Base-by-base conservation (phyloP, 2,797 vertebrate genomes). In the Centropyge bicolor region DNA sequence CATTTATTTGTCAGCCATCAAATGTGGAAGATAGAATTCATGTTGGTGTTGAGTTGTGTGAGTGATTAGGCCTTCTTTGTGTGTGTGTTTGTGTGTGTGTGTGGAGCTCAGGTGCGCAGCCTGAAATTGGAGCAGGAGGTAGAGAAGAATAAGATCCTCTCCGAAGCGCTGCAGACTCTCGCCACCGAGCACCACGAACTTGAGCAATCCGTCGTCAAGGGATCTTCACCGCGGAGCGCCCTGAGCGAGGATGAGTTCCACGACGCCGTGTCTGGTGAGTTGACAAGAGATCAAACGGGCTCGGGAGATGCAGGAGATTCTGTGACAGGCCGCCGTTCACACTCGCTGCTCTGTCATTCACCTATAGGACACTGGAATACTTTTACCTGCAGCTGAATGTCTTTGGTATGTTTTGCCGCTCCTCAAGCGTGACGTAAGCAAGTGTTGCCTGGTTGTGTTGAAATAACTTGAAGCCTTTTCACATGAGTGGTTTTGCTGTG, bases 131-230 rank as follows among this genome's bases (percentile, higher is more conserved):
- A 97, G 95, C 97, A 98, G 84, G 98, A 98, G 91, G 96, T 97
- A 76, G 97, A 97, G 91, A 99, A 98, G 95, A 99, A 95, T 92
- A 98, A 98, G 95, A 98, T 99, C 94, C 96, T 99, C 86, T 98
- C 97, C 6, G 96, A 97, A 92, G 98, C 97, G 0, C 94, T 99
- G 91, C 98, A 99, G 96, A 97, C 97, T 5, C 92, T 99, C 22
- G 98, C 98, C 87, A 97, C 96, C 0, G 98, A 99, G 80, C 98
- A 99, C 82, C 98, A 99, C 95, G 97, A 98, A 92, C 94, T 99
- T 90, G 98, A 99, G 93, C 97, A 96, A 93, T 99, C 97, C 12
- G 91, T 98, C 82, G 97, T 96, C 79, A 96, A 96, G 92, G 97
- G 97, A 61, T 97, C 97, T 6, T 96, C 96, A 0, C 96, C 96